A percentile compares a stretch with the other conserved stretches of the same genome.
Evolutionary conservation across 2,797 vertebrate genomes (phyloP).

Genomic region (Philypnodon macrostomus): DNA sequence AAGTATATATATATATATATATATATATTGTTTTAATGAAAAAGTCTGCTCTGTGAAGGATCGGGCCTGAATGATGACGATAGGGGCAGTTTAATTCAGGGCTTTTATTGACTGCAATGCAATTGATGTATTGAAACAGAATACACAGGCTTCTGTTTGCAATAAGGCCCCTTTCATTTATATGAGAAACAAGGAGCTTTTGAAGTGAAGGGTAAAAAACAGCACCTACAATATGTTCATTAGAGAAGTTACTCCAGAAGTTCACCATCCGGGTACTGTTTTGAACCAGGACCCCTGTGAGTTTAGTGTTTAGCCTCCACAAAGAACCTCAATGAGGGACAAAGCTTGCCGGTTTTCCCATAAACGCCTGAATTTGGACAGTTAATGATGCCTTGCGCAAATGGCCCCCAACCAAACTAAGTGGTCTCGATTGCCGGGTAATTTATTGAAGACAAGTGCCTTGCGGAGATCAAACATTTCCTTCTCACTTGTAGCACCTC

Average conservation of each 20-base stretch:
- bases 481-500: slow-evolving; percentile 71
- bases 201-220: slow-evolving; percentile 70
- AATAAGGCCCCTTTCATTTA: slow-evolving; percentile 67
- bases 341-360: slow-evolving; percentile 66
- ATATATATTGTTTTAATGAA: slow-evolving; percentile 23
- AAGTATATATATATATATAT: slow-evolving; percentile 5
- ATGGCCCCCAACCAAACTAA: slow-evolving; percentile 72
- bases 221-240: slow-evolving; percentile 65
- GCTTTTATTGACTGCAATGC: slow-evolving; percentile 47
- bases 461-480: slow-evolving; percentile 74
- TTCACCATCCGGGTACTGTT: slow-evolving; percentile 59
- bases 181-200: slow-evolving; percentile 66
- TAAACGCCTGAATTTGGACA: slow-evolving; percentile 73
- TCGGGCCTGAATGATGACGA: slow-evolving; percentile 55
- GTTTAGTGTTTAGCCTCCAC: slow-evolving; percentile 61
- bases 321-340: slow-evolving; percentile 63
- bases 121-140: slow-evolving; percentile 51
- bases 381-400: slow-evolving; percentile 74
- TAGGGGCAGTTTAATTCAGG: slow-evolving; percentile 28
- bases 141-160: slow-evolving; percentile 64
- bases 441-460: slow-evolving; percentile 77
- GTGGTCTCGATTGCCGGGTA: slow-evolving; percentile 70
- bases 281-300: slow-evolving; percentile 65
- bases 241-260: slow-evolving; percentile 66
- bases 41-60: slow-evolving; percentile 15